These are phyloP conservation scores for Invenusta paracnida DNA, from an alignment of 2,888 invertebrate species.

Conservation along the genomic window DNA sequence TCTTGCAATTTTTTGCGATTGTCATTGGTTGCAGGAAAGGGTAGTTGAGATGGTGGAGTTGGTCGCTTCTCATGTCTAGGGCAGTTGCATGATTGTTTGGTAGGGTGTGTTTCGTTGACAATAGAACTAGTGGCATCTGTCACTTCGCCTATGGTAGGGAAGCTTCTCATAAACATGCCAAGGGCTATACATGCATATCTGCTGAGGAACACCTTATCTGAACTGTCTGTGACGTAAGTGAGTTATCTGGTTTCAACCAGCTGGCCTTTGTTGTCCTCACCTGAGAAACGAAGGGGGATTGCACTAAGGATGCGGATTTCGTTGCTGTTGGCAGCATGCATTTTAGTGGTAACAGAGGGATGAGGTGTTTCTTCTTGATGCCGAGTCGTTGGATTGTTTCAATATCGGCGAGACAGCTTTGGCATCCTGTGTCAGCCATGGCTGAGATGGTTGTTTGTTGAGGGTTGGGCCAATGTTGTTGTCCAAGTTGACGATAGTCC, in stretches of 20 bases:
- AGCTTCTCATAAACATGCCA: slow-evolving; percentile 47
- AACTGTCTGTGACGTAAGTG: slow-evolving; percentile 48
- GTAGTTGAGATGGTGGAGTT: slow-evolving; percentile 40
- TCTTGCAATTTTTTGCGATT: slow-evolving; percentile 39
- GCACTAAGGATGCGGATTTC: slow-evolving; percentile 50
- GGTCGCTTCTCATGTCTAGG: slow-evolving; percentile 42
- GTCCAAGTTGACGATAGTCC: background rate
- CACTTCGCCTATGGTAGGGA: slow-evolving; percentile 46
- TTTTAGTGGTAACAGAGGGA: slow-evolving; percentile 49
- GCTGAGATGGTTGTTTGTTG: background rate
- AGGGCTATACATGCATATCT: slow-evolving; percentile 48
- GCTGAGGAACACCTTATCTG: slow-evolving; percentile 49
- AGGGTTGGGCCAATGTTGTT: background rate
- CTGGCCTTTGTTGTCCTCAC: slow-evolving; percentile 24
- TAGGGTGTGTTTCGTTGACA: background rate
- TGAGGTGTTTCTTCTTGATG: background rate
- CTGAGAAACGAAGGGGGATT: slow-evolving; percentile 46
- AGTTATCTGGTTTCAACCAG: slow-evolving; percentile 48
- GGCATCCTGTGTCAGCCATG: background rate
- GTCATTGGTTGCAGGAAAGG: slow-evolving; percentile 41
- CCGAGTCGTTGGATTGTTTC: background rate
- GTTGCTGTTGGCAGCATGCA: slow-evolving; percentile 49
- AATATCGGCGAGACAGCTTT: too few relatives aligned
- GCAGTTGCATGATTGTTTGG: background rate
- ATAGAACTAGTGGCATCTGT: background rate